Percentiles rank a stretch among this genome's conserved stretches.
These are phyloP conservation scores for Phengaris arion DNA, from an alignment of 2,888 invertebrate species.

Conservation along the genomic window DNA sequence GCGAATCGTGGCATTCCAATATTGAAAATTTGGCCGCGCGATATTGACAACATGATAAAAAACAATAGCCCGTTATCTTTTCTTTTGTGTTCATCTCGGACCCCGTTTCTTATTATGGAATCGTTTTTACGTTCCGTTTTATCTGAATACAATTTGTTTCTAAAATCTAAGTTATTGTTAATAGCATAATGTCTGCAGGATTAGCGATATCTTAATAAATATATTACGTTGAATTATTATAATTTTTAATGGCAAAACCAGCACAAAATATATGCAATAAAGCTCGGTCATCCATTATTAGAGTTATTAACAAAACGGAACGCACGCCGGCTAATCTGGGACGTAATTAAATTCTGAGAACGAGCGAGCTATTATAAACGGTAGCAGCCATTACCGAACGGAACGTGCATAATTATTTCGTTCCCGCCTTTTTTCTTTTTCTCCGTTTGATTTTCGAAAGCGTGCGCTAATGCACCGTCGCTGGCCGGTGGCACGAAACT, in stretches of 20 bases:
- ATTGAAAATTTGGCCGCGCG: slow-evolving; percentile 80
- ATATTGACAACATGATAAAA: slow-evolving; percentile 80
- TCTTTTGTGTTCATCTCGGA: slow-evolving; percentile 78
- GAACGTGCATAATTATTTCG: slow-evolving; percentile 80
- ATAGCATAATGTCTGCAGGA: background rate
- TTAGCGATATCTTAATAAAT: background rate
- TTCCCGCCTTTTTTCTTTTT: slow-evolving; percentile 72
- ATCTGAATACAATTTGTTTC: slow-evolving; percentile 78
- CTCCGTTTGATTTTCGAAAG: slow-evolving; percentile 71
- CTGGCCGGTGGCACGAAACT: slow-evolving; percentile 68
- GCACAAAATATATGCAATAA: slow-evolving; percentile 44
- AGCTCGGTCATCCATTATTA: slow-evolving; percentile 72
- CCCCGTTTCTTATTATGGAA: slow-evolving; percentile 75
- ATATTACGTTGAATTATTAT: background rate
- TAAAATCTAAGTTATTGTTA: slow-evolving; percentile 48
- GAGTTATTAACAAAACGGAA: slow-evolving; percentile 76
- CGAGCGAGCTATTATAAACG: slow-evolving; percentile 77
- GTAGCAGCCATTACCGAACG: slow-evolving; percentile 78
- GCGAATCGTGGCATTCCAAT: slow-evolving; percentile 79
- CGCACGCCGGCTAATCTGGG: slow-evolving; percentile 72
- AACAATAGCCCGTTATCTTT: slow-evolving; percentile 76
- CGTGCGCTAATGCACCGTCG: slow-evolving; percentile 70
- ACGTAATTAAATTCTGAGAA: slow-evolving; percentile 78
- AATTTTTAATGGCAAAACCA: slow-evolving; percentile 4
- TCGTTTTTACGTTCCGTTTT: slow-evolving; percentile 69